Base-by-base conservation (phyloP, 2,113 vertebrate species). In the Limanda limanda region DNA sequence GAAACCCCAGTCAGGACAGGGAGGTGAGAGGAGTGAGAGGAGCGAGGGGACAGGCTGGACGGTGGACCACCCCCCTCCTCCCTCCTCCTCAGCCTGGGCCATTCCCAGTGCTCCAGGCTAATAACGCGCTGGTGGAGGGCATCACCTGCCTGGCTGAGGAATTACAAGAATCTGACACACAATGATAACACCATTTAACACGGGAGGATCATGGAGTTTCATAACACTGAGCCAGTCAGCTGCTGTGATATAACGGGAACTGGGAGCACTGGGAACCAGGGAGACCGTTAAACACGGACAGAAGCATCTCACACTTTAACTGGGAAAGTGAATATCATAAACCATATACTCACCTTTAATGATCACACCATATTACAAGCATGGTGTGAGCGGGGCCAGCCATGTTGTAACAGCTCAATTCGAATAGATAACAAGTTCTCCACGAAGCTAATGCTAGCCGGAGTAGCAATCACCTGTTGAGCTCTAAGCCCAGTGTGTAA, bases 391-490 rank as follows among this genome's bases (percentile, higher is more conserved):
- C 45, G 21, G 20, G 20, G n/a, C 20, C 24, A 23, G 15, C n/a
- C 1, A 15, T 0, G 24, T 42, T 31, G 51, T 14, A 45, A 3
- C 47, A 58, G 21, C 54, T 12, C 25, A 54, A 12, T 23, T 25
- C 0, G 5, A 5, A 2, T 47, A 11, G 68, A 74, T 8, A 70
- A 57, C 0, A 51, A 45, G 11, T 63, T 70, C 25, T 54, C 24
- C 3, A 0, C 3, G 13, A 31, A 0, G 87, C 88, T 90, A 86
- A 68, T 51, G 25, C 56, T 54, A 79, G 78, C 78, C 11, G 1
- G 3, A 61, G 71, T 90, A 84, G 74, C 86, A 66, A 10, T 85
- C 92, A 91, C 93, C 91, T 93, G 92, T 91, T 92, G 90, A 91
- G 78, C 71, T 55, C 71, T 17, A 25, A 4, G 47, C 31, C 62